These are phyloP conservation scores for Hypolimnas misippus DNA, from an alignment of 2,888 invertebrate species.

Conservation along the genomic window DNA sequence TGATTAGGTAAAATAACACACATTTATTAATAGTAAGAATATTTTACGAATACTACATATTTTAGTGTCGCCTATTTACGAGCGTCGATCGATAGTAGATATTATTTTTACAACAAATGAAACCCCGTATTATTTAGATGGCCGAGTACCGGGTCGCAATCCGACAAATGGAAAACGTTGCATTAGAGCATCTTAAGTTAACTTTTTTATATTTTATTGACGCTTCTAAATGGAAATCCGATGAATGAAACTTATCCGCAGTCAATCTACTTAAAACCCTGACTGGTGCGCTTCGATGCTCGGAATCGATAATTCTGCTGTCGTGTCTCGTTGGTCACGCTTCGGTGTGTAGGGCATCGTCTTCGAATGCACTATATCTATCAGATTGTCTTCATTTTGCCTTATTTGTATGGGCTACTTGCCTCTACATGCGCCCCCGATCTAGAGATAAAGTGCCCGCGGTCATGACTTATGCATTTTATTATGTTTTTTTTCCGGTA, in stretches of 20 bases:
- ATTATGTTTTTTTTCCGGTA: conserved; percentile 14
- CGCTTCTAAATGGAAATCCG: conserved; percentile 25
- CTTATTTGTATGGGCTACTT: conserved; percentile 41
- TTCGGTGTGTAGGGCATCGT: conserved; percentile 49
- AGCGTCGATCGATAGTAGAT: no score
- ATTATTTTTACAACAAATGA: no score
- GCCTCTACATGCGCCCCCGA: conserved; percentile 31
- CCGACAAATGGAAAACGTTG: no score
- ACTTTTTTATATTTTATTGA: conserved; percentile 18
- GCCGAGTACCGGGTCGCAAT: no score
- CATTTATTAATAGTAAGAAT: no score
- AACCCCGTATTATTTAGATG: no score
- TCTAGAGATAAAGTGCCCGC: conserved; percentile 28
- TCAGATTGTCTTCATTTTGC: conserved; percentile 39
- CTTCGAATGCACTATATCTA: conserved; percentile 44
- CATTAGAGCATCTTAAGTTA: conserved; percentile 1
- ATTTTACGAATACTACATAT: no score
- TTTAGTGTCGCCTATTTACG: no score
- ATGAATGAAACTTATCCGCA: conserved; percentile 36
- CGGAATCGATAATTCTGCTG: conserved; percentile 61
- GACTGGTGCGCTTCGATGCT: conserved; percentile 51
- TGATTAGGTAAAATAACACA: no score
- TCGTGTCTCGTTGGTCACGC: conserved; percentile 64
- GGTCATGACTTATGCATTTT: conserved; percentile 34
- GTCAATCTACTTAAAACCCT: conserved; percentile 44